Conservation (phyloP, 2,888 invertebrate genomes). For the Scaptomyza polygonia region DNA sequence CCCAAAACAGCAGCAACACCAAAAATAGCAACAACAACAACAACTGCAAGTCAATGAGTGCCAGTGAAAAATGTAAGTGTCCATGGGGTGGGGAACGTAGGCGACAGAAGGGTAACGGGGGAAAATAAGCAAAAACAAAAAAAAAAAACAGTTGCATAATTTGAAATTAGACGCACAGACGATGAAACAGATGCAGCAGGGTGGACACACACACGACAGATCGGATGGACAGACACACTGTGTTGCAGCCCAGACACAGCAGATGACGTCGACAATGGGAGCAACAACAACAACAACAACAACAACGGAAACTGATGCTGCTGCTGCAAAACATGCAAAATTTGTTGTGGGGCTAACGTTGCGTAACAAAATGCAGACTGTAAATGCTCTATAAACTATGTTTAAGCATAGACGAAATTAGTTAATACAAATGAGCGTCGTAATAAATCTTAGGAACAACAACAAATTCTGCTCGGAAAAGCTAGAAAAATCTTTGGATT, state of each 20-base stretch:
- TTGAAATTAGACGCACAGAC: constrained; percentile 78
- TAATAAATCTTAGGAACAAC: background rate
- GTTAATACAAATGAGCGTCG: background rate
- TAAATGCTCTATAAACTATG: constrained; percentile 19
- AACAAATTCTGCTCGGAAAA: background rate
- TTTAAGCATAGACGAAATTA: background rate
- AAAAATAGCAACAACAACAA: constrained; percentile 33
- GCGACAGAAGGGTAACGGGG: background rate
- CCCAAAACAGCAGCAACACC: constrained; percentile 60
- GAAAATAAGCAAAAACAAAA: constrained; percentile 12
- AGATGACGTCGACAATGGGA: constrained; percentile 6
- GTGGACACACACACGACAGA: constrained; percentile 15
- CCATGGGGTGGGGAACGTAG: background rate
- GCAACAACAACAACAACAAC: no score
- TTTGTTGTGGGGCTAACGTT: background rate
- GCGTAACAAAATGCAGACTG: constrained; percentile 10
- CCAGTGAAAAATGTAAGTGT: constrained; percentile 55
- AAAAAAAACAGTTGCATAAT: constrained; percentile 74
- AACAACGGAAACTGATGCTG: constrained; percentile 44
- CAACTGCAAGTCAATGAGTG: constrained; percentile 66
- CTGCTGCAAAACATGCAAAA: constrained; percentile 57
- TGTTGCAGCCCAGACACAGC: constrained; percentile 10
- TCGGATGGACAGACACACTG: constrained; percentile 35
- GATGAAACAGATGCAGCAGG: constrained; percentile 59
- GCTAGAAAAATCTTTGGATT: background rate